phyloP scores from a whole-genome alignment of 2,797 vertebrate genomes.

The Pseudopleuronectes americanus region DNA sequence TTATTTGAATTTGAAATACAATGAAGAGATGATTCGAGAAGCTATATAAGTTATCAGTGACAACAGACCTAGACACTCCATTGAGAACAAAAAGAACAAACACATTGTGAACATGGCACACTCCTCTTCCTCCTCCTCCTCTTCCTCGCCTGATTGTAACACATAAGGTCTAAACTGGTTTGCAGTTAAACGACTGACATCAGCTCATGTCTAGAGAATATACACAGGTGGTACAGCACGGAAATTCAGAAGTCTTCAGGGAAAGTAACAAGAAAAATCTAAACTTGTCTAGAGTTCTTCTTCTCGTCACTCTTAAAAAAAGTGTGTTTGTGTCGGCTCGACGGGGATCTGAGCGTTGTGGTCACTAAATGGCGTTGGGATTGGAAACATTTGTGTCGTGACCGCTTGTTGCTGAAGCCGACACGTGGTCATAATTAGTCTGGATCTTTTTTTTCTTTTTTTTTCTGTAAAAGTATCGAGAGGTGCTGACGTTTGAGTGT shows the following conservation, averaged over 20 bases:
- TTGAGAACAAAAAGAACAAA: slow-evolving; percentile 80
- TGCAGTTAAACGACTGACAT: slow-evolving; percentile 74
- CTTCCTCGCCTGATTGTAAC: slow-evolving; percentile 70
- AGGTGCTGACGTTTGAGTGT: slow-evolving; percentile 76
- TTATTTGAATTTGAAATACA: slow-evolving; percentile 86
- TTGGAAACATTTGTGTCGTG: slow-evolving; percentile 58
- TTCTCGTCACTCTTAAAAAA: slow-evolving; percentile 44
- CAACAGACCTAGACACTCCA: slow-evolving; percentile 83
- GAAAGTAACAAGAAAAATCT: slow-evolving; percentile 63
- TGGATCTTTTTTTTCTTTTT: slow-evolving; percentile 25
- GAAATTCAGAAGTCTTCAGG: slow-evolving; percentile 65
- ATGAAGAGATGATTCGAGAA: slow-evolving; percentile 82
- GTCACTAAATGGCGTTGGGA: slow-evolving; percentile 45
- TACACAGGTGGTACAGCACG: slow-evolving; percentile 76
- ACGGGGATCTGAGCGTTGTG: slow-evolving; percentile 45
- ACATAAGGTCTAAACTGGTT: slow-evolving; percentile 72
- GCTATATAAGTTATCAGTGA: slow-evolving; percentile 85
- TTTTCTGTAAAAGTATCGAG: slow-evolving; percentile 41
- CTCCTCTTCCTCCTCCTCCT: slow-evolving; percentile 37
- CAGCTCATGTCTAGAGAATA: slow-evolving; percentile 76
- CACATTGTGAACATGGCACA: slow-evolving; percentile 78
- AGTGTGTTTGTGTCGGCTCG: slow-evolving; percentile 34
- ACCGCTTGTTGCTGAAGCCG: slow-evolving; percentile 67
- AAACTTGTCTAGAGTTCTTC: slow-evolving; percentile 46
- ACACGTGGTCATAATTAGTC: slow-evolving; percentile 49